Evolutionary conservation across 1,140 invertebrate species (phyloP).

Genomic region (Drosophila biarmipes): DNA sequence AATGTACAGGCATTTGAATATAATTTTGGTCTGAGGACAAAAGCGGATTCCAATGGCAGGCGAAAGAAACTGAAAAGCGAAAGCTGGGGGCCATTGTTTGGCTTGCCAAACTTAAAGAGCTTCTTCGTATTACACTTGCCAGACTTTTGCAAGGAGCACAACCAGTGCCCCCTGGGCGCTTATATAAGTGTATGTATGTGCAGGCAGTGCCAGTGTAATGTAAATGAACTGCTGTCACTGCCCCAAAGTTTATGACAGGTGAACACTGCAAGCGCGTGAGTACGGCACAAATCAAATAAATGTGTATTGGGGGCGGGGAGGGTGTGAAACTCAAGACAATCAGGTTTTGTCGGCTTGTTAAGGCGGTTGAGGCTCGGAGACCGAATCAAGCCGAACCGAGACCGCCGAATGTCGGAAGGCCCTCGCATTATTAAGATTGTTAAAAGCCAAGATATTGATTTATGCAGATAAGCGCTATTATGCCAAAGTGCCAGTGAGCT

Average conservation of each 20-base stretch:
- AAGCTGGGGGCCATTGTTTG: conserved; percentile 27
- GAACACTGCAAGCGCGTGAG: conserved; percentile 9
- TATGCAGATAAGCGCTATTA: conserved; percentile 78
- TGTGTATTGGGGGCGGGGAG: neutral
- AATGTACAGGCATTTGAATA: conserved; percentile 48
- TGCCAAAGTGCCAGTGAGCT: conserved; percentile 69
- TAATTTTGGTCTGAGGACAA: conserved; percentile 33
- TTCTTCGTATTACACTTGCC: conserved; percentile 5
- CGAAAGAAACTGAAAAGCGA: conserved; percentile 22
- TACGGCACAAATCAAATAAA: conserved; percentile 32
- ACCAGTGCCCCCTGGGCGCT: neutral
- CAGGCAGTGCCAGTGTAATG: conserved; percentile 25
- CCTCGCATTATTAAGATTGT: conserved; percentile 72
- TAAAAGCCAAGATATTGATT: conserved; percentile 79
- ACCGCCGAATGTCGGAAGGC: conserved; percentile 29
- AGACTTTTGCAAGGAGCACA: neutral
- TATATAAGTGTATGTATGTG: neutral
- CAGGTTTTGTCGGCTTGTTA: conserved; percentile 9
- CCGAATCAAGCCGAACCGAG: no score
- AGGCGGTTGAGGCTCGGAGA: no score
- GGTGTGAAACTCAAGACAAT: conserved; percentile 13
- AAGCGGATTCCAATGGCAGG: conserved; percentile 28
- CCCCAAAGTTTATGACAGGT: conserved; percentile 42
- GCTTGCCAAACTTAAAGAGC: conserved; percentile 20
- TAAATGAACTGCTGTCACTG: conserved; percentile 50